Evolutionary conservation across 2,797 vertebrate genomes (phyloP).

Genomic region (Valencia hispanica): DNA sequence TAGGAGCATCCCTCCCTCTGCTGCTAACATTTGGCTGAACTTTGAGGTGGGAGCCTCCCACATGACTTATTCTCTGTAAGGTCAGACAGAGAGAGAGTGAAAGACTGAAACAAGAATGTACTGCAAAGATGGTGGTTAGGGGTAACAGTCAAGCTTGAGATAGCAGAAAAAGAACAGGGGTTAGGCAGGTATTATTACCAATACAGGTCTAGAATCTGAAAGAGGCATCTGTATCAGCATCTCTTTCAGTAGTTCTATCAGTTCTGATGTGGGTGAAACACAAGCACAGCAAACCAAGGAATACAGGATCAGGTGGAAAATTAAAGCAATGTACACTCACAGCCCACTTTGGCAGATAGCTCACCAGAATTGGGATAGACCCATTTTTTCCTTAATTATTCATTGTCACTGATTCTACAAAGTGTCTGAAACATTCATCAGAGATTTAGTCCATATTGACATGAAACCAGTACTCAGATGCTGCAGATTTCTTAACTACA

Average conservation of each 20-base stretch:
- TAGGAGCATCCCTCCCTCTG: conserved; percentile 86
- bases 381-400: not conserved
- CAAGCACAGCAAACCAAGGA: not conserved
- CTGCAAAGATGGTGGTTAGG: conserved; percentile 68
- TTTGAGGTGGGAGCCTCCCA: conserved; percentile 95
- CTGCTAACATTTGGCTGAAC: conserved; percentile 99
- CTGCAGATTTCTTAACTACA: too few relatives aligned
- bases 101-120: conserved; percentile 78
- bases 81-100: conserved; percentile 77
- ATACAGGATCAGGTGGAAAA: not conserved
- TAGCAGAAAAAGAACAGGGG: not conserved
- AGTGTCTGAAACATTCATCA: not conserved
- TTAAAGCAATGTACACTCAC: not conserved
- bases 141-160: conserved; percentile 21
- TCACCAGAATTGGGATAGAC: not conserved
- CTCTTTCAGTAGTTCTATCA: not conserved
- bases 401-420: not conserved
- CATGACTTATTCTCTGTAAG: conserved; percentile 85
- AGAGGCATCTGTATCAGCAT: conserved; percentile 16
- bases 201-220: conserved; percentile 84
- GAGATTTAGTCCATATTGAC: not conserved
- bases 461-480: not conserved
- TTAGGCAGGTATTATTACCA: conserved; percentile 81
- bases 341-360: not conserved
- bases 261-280: not conserved